Evolutionary conservation across 2,888 invertebrate genomes (phyloP).

Genomic region (Lysandra coridon): DNA sequence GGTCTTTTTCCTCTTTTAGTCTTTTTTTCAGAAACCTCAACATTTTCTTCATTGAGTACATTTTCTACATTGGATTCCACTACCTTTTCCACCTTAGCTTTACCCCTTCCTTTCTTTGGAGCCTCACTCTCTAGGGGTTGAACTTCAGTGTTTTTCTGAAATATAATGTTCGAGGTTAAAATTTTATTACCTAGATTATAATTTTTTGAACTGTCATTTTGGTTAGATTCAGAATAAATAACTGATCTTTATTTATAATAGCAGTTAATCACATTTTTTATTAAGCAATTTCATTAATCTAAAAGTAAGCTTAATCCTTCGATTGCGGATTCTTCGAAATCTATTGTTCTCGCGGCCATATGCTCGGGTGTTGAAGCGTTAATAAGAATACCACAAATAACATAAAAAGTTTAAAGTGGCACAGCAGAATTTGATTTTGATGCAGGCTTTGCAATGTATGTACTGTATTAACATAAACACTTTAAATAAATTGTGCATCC

Average conservation of each 20-base stretch:
- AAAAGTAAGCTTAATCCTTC: too few relatives aligned
- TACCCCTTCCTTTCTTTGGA: slow-evolving; percentile 65
- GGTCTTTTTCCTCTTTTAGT: slow-evolving; percentile 61
- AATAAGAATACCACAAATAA: not conserved
- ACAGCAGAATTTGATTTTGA: not conserved
- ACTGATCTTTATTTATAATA: not conserved
- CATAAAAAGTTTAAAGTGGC: not conserved
- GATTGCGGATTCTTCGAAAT: too few relatives aligned
- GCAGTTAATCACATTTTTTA: too few relatives aligned
- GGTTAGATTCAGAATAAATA: not conserved
- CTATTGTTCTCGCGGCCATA: too few relatives aligned
- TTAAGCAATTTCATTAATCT: not conserved
- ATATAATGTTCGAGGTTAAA: slow-evolving; percentile 37
- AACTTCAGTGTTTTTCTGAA: slow-evolving; percentile 67
- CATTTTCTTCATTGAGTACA: slow-evolving; percentile 50
- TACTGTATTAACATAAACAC: too few relatives aligned
- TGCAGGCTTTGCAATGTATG: not conserved
- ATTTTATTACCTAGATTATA: not conserved
- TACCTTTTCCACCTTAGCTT: slow-evolving; percentile 53
- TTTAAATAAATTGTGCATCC: too few relatives aligned
- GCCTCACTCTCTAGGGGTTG: slow-evolving; percentile 61
- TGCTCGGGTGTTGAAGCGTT: too few relatives aligned
- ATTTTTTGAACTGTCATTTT: not conserved
- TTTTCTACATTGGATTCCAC: slow-evolving; percentile 49
- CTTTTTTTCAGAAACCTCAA: slow-evolving; percentile 45